Evolutionary conservation across 2,888 invertebrate species (phyloP).

Genomic region (Conomelus anceps): DNA sequence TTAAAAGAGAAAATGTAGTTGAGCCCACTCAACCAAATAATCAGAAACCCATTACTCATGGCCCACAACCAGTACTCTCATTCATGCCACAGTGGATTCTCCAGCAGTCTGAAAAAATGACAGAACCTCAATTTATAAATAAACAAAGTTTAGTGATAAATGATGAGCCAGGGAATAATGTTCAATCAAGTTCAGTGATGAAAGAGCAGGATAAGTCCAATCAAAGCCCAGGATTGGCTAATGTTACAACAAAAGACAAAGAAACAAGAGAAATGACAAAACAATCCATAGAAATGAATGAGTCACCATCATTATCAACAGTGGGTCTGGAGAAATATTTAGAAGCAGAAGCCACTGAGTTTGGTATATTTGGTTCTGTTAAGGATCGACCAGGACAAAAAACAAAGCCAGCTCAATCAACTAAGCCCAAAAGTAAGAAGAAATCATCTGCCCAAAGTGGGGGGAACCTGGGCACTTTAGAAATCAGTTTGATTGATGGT

Average conservation of each 20-base stretch:
- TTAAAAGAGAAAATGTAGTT: not conserved
- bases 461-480: not conserved
- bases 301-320: not conserved
- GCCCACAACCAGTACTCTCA: conserved; percentile 17
- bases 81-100: conserved; percentile 21
- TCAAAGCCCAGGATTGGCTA: not conserved
- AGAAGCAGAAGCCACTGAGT: conserved; percentile 16
- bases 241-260: not conserved
- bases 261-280: not conserved
- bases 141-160: not conserved
- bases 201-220: not conserved
- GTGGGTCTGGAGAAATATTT: not conserved
- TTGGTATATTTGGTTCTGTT: conserved; percentile 25
- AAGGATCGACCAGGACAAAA: conserved; percentile 17
- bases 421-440: not conserved
- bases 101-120: not conserved
- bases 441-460: not conserved
- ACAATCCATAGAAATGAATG: not conserved
- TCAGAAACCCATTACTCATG: not conserved
- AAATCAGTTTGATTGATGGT: not conserved
- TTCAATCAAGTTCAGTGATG: not conserved
- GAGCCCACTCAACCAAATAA: not conserved
- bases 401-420: not conserved
- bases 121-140: not conserved
- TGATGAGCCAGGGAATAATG: not conserved